Percentiles rank a stretch among this genome's conserved stretches.
These are phyloP conservation scores for Phalacrocorax brasilianus DNA, from an alignment of 2,113 vertebrate genomes.

Conservation along the genomic window DNA sequence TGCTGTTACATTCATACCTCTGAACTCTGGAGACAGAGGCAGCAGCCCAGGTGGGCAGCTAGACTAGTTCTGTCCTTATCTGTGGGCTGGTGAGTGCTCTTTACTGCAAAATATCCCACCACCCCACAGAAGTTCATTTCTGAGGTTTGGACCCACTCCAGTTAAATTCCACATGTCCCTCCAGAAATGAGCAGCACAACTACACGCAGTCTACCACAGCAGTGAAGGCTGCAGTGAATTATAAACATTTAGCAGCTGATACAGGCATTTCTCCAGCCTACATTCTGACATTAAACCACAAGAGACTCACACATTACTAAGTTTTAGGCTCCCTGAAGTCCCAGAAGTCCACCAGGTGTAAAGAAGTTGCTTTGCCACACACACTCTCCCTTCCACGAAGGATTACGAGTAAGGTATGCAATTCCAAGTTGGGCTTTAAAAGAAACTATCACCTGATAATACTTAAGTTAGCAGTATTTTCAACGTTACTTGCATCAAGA, in stretches of 20 bases:
- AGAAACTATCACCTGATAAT: neutral
- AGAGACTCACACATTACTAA: neutral
- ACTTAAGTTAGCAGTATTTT: neutral
- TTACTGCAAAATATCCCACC: neutral
- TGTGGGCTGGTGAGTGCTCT: neutral
- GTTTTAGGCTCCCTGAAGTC: neutral
- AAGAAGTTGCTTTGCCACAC: neutral
- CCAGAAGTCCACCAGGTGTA: neutral
- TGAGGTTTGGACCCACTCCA: neutral
- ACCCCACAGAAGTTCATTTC: neutral
- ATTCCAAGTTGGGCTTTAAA: neutral
- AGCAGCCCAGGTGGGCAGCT: neutral
- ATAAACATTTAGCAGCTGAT: neutral
- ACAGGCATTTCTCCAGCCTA: neutral
- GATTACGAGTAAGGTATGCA: neutral
- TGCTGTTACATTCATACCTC: neutral
- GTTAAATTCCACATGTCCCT: neutral
- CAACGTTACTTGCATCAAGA: neutral
- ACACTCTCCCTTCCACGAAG: neutral
- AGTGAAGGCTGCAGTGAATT: neutral
- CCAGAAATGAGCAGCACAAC: neutral
- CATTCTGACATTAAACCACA: neutral
- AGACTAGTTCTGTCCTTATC: neutral
- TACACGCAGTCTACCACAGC: neutral
- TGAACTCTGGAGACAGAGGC: neutral